Percentiles rank a stretch among this genome's conserved stretches.
phyloP scores from a whole-genome alignment of 1,140 invertebrate genomes.

The Pogonomyrmex californicus region DNA sequence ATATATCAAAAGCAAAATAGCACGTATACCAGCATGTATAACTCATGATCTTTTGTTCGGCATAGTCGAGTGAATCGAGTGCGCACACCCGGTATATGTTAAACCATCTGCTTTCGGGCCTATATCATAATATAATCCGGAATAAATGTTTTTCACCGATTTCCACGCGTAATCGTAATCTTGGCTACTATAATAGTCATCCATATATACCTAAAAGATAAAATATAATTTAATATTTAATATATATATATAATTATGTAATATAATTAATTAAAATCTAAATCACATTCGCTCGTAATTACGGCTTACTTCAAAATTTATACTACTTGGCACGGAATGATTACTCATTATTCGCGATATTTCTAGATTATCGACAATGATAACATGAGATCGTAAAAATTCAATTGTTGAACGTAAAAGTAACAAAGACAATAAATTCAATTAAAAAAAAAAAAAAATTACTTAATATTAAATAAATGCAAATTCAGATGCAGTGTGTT shows the following conservation, averaged over 20 bases:
- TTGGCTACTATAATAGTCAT: slow-evolving; percentile 22
- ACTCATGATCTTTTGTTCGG: slow-evolving; percentile 19
- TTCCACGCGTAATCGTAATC: slow-evolving; percentile 47
- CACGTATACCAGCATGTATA: slow-evolving; percentile 30
- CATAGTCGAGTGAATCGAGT: slow-evolving; percentile 18
- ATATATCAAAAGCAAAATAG: slow-evolving; percentile 83
- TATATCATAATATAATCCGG: slow-evolving; percentile 42
- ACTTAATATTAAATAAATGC: not conserved
- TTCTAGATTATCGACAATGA: slow-evolving; percentile 19
- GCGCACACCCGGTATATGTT: slow-evolving; percentile 29
- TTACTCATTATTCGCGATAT: slow-evolving; percentile 24
- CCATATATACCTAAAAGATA: slow-evolving; percentile 65
- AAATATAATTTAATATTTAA: slow-evolving; percentile 65
- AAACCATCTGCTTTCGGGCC: slow-evolving; percentile 14
- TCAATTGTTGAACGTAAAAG: not conserved
- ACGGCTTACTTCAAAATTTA: slow-evolving; percentile 46
- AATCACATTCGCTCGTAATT: slow-evolving; percentile 54
- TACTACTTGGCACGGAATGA: slow-evolving; percentile 54
- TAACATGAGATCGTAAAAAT: slow-evolving; percentile 9
- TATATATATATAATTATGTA: slow-evolving; percentile 53
- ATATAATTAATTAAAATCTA: slow-evolving; percentile 64
- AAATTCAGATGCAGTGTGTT: not conserved
- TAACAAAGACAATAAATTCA: not conserved
- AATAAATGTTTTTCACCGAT: slow-evolving; percentile 28
- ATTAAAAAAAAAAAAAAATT: slow-evolving; percentile 11